phyloP scores from a whole-genome alignment of 2,113 vertebrate genomes.

The Euleptes europaea region DNA sequence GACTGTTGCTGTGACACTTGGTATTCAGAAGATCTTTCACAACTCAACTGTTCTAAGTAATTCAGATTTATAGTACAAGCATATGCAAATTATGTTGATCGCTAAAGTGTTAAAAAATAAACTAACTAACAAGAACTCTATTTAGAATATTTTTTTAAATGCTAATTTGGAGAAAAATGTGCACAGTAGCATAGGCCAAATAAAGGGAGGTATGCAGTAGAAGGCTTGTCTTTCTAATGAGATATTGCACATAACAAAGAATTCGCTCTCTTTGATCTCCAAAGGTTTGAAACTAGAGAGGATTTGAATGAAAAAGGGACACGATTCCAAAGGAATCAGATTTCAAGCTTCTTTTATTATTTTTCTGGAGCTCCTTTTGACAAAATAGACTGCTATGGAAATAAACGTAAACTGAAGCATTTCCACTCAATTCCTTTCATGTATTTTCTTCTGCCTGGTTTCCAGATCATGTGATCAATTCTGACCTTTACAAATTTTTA shows the following conservation, averaged over 20 bases:
- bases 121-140: conserved; percentile 8
- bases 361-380: conserved; percentile 49
- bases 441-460: conserved; percentile 49
- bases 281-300: conserved; percentile 56
- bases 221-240: conserved; percentile 20
- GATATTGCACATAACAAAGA: conserved; percentile 29
- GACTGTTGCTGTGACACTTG: not conserved
- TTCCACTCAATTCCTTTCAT: conserved; percentile 65
- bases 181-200: not conserved
- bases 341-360: conserved; percentile 31
- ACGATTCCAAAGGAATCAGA: conserved; percentile 54
- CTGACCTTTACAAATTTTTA: conserved; percentile 73
- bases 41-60: conserved; percentile 24
- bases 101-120: conserved; percentile 9
- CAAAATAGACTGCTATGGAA: conserved; percentile 45
- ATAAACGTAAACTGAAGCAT: conserved; percentile 51
- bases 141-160: conserved; percentile 27
- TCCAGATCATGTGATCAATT: conserved; percentile 63
- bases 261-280: conserved; percentile 57
- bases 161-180: conserved; percentile 27
- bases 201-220: not conserved
- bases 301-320: conserved; percentile 49
- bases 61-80: conserved; percentile 16
- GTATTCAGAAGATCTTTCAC: conserved; percentile 16
- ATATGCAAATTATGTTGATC: conserved; percentile 27